A percentile compares a stretch with the other conserved stretches of the same genome.
Conservation (phyloP, 2,888 invertebrate species). For the Leistus spinibarbis region DNA sequence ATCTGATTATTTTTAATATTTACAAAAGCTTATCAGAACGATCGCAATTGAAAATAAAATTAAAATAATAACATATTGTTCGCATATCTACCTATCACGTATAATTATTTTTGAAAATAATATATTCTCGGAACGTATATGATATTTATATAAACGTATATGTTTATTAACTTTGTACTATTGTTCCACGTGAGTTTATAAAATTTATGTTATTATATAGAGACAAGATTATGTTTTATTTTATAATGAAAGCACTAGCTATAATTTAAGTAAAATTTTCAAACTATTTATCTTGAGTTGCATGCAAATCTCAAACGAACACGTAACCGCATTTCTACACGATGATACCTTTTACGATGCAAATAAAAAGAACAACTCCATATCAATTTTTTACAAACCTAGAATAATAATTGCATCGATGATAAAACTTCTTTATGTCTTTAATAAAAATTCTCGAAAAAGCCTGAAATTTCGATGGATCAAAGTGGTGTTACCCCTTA, state of each 20-base stretch:
- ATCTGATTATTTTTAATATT: neutral
- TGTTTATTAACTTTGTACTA: neutral
- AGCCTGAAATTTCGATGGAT: no score
- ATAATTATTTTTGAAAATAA: neutral
- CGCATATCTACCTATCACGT: neutral
- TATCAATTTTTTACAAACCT: no score
- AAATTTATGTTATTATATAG: neutral
- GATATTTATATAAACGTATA: neutral
- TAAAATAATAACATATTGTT: neutral
- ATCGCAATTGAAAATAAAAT: no score
- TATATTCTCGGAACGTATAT: neutral
- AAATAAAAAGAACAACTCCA: no score
- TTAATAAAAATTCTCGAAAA: no score
- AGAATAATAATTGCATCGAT: no score
- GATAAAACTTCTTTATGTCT: no score
- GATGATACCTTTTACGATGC: neutral
- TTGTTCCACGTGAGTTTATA: neutral
- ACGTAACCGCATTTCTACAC: neutral
- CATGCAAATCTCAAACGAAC: conserved; percentile 1
- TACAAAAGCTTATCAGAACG: neutral
- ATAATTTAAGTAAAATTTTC: neutral
- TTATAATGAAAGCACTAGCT: neutral
- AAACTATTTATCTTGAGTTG: neutral
- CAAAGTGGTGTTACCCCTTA: no score
- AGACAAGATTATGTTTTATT: neutral